Percentiles rank a stretch among this genome's conserved stretches.
Evolutionary conservation across 1,140 invertebrate species (phyloP).

Genomic region (Musca domestica): DNA sequence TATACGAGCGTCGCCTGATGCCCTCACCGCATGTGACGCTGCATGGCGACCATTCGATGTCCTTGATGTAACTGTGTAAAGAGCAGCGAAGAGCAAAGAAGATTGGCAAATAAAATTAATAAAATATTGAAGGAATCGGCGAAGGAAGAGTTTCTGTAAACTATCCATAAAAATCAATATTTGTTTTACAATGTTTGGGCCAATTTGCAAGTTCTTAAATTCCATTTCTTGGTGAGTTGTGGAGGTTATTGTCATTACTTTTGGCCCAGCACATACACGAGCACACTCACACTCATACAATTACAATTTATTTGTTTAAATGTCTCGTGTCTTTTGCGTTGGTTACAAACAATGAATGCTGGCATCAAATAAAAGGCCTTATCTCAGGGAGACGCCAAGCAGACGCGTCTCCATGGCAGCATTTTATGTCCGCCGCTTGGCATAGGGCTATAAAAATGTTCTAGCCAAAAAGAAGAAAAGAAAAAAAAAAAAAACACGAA

Average conservation of each 20-base stretch:
- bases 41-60: constrained; percentile 80
- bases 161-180: neutral
- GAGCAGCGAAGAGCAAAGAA: too few relatives aligned
- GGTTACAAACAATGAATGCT: too few relatives aligned
- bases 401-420: constrained; percentile 43
- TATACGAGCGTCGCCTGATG: constrained; percentile 72
- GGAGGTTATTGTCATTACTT: too few relatives aligned
- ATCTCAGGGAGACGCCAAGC: constrained; percentile 33
- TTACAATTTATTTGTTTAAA: too few relatives aligned
- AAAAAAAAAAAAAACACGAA: neutral
- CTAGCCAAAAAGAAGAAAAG: neutral
- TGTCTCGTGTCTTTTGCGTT: too few relatives aligned
- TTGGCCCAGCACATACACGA: too few relatives aligned
- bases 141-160: neutral
- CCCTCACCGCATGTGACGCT: constrained; percentile 88
- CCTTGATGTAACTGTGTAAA: constrained; percentile 58
- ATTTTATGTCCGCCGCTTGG: constrained; percentile 13
- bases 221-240: too few relatives aligned
- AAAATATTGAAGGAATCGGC: neutral
- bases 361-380: neutral
- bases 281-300: too few relatives aligned
- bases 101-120: neutral
- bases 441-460: constrained; percentile 7
- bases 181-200: neutral
- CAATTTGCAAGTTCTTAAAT: too few relatives aligned